Conservation (phyloP, 2,888 invertebrate genomes). For the Cremastinae sp. region DNA sequence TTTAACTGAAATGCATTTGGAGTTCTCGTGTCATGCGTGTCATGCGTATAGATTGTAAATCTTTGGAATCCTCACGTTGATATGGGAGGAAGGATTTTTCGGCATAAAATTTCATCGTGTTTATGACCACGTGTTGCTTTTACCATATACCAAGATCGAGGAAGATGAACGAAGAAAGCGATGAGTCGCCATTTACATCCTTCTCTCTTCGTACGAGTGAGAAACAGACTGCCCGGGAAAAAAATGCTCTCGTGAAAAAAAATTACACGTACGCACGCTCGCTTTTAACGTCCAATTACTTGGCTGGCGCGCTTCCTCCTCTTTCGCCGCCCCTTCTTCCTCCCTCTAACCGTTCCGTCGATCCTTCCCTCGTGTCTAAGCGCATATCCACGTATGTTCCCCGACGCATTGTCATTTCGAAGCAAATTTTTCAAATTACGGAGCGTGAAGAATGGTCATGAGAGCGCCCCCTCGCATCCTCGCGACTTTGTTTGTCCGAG, state of each 20-base stretch:
- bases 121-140: conserved; percentile 48
- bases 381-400: conserved; percentile 2
- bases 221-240: conserved; percentile 22
- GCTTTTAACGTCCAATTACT: conserved; percentile 61
- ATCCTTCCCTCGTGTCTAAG: conserved; percentile 33
- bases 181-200: conserved; percentile 4
- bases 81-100: conserved; percentile 42
- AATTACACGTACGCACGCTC: conserved; percentile 49
- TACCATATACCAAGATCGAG: conserved; percentile 48
- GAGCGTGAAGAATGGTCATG: conserved; percentile 61
- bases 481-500: conserved; percentile 16
- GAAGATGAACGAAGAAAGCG: background rate
- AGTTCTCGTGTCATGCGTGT: conserved; percentile 26
- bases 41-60: conserved; percentile 45
- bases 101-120: conserved; percentile 52
- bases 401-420: conserved; percentile 57
- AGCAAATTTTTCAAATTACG: conserved; percentile 61
- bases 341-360: conserved; percentile 35
- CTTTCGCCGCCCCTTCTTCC: background rate
- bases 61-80: conserved; percentile 16
- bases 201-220: conserved; percentile 21
- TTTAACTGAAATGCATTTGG: conserved; percentile 6
- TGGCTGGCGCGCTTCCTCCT: conserved; percentile 49
- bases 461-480: conserved; percentile 39
- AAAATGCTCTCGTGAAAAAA: conserved; percentile 52